Base-by-base conservation (phyloP, 2,113 vertebrate species). In the Pterophyllum scalare region DNA sequence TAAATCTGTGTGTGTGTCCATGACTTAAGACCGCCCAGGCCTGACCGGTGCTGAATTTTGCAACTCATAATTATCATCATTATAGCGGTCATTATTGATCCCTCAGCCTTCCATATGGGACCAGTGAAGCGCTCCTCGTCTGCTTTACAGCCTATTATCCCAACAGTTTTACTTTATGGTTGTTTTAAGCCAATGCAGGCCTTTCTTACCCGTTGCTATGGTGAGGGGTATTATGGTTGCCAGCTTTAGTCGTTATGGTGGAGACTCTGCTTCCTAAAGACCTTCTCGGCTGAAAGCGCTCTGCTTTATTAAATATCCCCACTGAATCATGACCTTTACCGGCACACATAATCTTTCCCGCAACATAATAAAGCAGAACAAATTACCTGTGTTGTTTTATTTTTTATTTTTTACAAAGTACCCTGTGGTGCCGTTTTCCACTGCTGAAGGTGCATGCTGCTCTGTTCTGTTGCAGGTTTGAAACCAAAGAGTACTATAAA, bases 181-280 rank as follows among this genome's bases (percentile, higher is more conserved):
- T 82, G 56, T 86, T 31, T 49, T 79, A 72, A 65, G 35, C 57
- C 77, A 59, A 40, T 52, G 43, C 65, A 54, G 81, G 28, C 26
- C 84, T 78, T 81, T 88, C 75, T 77, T 31, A 77, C 65, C 83
- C 65, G 88, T 91, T 93, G 88, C 91, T 83, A 89, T 89, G 88
- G 89, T 82, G 84, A 92, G 54, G 14, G 61, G 75, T 59, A 89
- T 89, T 86, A 87, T 62, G 83, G 81, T 75, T 84, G 87, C 77
- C 65, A 83, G 86, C 80, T 81, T 57, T 76, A 38, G 87, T 92
- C 3, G 54, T 83, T 84, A 86, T 79, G 65, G 79, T 38, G 49
- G 89, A 84, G 65, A 59, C 6, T 62, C 67, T 54, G 46, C 58
- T 85, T 87, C 58, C 82, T 79, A 22, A 80, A 76, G 74, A 78